A percentile compares a stretch with the other conserved stretches of the same genome.
Conservation (phyloP, 2,797 vertebrate species). For the Siniperca scherzeri region DNA sequence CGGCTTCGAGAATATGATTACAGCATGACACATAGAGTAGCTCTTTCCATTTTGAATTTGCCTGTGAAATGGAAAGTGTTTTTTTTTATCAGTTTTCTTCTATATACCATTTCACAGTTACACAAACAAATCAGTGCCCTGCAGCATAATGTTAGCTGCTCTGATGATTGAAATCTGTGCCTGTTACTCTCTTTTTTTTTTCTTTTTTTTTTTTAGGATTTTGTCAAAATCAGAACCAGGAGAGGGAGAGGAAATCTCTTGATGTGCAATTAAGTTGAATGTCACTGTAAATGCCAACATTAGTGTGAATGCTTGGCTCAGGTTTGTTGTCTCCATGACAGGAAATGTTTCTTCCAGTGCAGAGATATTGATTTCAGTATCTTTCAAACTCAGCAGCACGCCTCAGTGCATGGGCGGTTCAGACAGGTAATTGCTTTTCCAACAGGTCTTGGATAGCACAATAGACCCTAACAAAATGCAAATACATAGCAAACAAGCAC, state of each 20-base stretch:
- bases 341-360: conserved; percentile 64
- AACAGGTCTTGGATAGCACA: conserved; percentile 61
- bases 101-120: not conserved
- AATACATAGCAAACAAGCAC: conserved; percentile 32
- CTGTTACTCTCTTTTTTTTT: not conserved
- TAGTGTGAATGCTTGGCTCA: conserved; percentile 44
- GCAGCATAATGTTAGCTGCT: conserved; percentile 19
- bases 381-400: conserved; percentile 63
- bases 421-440: conserved; percentile 76
- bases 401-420: conserved; percentile 58
- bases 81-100: not conserved
- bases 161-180: conserved; percentile 31
- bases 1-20: conserved; percentile 2
- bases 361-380: conserved; percentile 77
- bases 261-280: conserved; percentile 66
- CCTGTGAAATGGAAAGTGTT: conserved; percentile 27
- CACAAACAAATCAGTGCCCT: conserved; percentile 9
- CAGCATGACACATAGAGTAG: conserved; percentile 11
- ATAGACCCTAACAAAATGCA: conserved; percentile 56
- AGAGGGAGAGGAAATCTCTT: conserved; percentile 39
- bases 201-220: conserved; percentile 10
- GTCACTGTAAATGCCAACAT: conserved; percentile 70
- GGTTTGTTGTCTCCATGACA: conserved; percentile 54
- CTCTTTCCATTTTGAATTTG: conserved; percentile 12
- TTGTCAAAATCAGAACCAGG: conserved; percentile 39